These are phyloP conservation scores for Ceratitis capitata DNA, from an alignment of 1,140 invertebrate species.

Conservation along the genomic window DNA sequence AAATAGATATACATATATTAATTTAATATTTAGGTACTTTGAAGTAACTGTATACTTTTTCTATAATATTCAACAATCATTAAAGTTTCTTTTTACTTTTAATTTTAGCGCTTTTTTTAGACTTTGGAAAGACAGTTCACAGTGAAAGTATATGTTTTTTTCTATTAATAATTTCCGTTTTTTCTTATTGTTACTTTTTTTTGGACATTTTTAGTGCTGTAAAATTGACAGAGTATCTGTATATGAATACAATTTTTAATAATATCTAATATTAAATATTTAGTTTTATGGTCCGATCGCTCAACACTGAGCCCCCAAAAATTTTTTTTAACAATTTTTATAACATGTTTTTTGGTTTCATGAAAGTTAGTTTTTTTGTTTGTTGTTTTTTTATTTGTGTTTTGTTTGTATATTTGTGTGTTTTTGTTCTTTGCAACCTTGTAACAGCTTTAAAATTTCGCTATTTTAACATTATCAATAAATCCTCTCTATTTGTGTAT, in stretches of 20 bases:
- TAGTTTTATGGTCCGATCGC: neutral
- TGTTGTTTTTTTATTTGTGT: no score
- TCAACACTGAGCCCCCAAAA: neutral
- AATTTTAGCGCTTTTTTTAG: neutral
- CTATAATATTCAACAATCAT: neutral
- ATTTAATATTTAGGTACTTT: conserved; percentile 16
- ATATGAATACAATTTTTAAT: conserved; percentile 3
- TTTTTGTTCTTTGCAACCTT: neutral
- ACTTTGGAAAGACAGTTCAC: neutral
- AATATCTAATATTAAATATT: neutral
- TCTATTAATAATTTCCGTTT: neutral
- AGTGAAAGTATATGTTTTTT: neutral
- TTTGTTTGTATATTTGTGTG: no score
- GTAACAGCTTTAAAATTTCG: conserved; percentile 1
- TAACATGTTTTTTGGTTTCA: neutral
- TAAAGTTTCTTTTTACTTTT: neutral
- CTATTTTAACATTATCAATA: neutral
- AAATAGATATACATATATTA: conserved; percentile 21
- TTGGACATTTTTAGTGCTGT: conserved; percentile 30
- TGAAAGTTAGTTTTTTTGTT: no score
- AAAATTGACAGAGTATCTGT: conserved; percentile 27
- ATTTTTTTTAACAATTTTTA: neutral
- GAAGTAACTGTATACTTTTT: conserved; percentile 10
- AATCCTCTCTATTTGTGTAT: neutral
- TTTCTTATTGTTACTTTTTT: neutral